Conservation (phyloP, 2,888 invertebrate genomes). For the Drosophila testacea region DNA sequence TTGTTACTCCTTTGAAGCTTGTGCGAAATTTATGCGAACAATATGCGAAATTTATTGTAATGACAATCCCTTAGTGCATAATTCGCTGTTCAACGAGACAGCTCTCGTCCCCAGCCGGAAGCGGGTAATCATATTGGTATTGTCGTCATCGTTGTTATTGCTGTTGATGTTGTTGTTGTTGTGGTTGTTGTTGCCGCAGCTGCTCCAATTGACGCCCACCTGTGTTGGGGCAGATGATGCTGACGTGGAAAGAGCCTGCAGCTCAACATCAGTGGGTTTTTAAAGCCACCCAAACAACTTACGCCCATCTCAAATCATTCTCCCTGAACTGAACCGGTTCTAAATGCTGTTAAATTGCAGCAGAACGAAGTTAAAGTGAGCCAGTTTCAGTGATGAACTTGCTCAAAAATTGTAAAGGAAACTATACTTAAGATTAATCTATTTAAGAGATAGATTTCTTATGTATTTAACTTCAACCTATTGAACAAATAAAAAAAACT, state of each 20-base stretch:
- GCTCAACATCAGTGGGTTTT: constrained; percentile 46
- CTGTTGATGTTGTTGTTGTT: constrained; percentile 30
- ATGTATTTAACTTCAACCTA: neutral
- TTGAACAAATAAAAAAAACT: neutral
- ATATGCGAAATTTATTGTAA: constrained; percentile 79
- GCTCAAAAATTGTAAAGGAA: neutral
- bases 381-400: constrained; percentile 12
- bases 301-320: constrained; percentile 36
- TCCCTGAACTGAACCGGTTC: constrained; percentile 40
- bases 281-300: constrained; percentile 23
- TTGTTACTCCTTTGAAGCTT: constrained; percentile 75
- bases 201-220: constrained; percentile 80
- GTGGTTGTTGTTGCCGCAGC: constrained; percentile 48
- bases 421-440: neutral
- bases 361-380: neutral
- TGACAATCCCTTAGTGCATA: constrained; percentile 78
- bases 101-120: constrained; percentile 61
- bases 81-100: constrained; percentile 50
- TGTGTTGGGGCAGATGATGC: constrained; percentile 48
- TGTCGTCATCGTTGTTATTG: constrained; percentile 50
- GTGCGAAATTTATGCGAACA: constrained; percentile 78
- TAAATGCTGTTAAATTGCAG: constrained; percentile 4
- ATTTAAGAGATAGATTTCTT: neutral
- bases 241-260: constrained; percentile 5
- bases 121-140: constrained; percentile 69